Evolutionary conservation across 2,797 vertebrate genomes (phyloP).

Genomic region (Intellagama lesueurii): DNA sequence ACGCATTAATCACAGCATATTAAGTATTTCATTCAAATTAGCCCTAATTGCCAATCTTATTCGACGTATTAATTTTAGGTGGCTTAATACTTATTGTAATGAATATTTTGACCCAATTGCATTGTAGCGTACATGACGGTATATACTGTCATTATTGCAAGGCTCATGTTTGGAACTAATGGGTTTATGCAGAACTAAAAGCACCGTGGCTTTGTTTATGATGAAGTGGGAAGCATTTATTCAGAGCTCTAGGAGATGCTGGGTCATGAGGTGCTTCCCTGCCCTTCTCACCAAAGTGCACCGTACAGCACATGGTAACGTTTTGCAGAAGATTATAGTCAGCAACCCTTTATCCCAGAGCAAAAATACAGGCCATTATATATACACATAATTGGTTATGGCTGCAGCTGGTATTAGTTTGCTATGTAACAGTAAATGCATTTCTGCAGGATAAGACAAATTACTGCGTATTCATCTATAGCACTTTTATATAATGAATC

Average conservation of each 20-base stretch:
- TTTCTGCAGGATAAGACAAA: background rate
- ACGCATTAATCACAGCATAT: slow-evolving; percentile 76
- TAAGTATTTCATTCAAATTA: slow-evolving; percentile 72
- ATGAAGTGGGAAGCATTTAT: background rate
- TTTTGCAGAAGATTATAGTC: background rate
- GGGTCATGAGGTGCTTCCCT: background rate
- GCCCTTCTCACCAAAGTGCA: background rate
- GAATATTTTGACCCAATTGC: slow-evolving; percentile 64
- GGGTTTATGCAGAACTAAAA: background rate
- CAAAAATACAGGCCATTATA: background rate
- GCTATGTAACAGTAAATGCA: background rate
- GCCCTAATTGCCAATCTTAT: slow-evolving; percentile 71
- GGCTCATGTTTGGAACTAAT: slow-evolving; percentile 42
- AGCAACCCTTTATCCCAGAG: background rate
- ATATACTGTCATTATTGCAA: slow-evolving; percentile 52
- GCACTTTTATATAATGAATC: background rate
- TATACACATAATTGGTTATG: background rate
- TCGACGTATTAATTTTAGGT: slow-evolving; percentile 70
- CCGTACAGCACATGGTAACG: background rate
- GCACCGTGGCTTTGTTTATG: slow-evolving; percentile 18
- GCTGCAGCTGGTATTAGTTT: background rate
- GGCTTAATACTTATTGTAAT: slow-evolving; percentile 59
- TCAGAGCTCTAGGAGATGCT: background rate
- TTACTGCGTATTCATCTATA: background rate
- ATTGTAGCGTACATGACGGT: slow-evolving; percentile 46